Base-by-base conservation (phyloP, 92 coral and sea anemone species). In the Chrysogorgia sp. region DNA sequence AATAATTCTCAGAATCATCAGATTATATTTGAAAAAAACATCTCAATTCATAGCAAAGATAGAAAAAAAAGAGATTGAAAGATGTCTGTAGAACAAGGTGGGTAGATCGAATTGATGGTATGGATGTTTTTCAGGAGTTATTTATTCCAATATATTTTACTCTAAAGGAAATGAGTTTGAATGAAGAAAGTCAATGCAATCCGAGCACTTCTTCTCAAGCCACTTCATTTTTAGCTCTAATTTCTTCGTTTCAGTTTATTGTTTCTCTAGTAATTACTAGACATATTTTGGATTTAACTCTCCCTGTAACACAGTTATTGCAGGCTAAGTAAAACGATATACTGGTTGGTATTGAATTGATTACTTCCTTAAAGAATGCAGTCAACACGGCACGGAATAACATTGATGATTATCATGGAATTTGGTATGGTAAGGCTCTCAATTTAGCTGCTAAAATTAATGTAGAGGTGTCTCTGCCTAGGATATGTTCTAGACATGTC, bases 121-220 rank as follows among this genome's bases (percentile, higher is more conserved):
- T 52, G 59, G 59, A 52, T 52, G 59, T 52, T 5, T 52, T 52
- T 52, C 9, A 52, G 59, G 59, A 52, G 21, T 52, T 52, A 52
- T 52, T 52, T 52, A 17, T 52, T 52, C 7, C 59, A 37, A 37
- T 37, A n/a, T n/a, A n/a, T n/a, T n/a, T n/a, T n/a, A n/a, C n/a
- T n/a, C n/a, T n/a, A n/a, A n/a, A n/a, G n/a, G n/a, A n/a, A n/a
- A n/a, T n/a, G n/a, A n/a, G n/a, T n/a, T n/a, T n/a, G n/a, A n/a
- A n/a, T n/a, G n/a, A n/a, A n/a, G n/a, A n/a, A n/a, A n/a, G n/a
- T n/a, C n/a, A n/a, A n/a, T n/a, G n/a, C n/a, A n/a, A n/a, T n/a
- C n/a, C 50, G 17, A 43, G 50, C 17, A 43, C 17, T 9, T 43
- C 50, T 43, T 43, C 50, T 20, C 7, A 52, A 20, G 20, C 7